A percentile compares a stretch with the other conserved stretches of the same genome.
Conservation (phyloP, 2,113 vertebrate genomes). For the Proterorhinus semilunaris region DNA sequence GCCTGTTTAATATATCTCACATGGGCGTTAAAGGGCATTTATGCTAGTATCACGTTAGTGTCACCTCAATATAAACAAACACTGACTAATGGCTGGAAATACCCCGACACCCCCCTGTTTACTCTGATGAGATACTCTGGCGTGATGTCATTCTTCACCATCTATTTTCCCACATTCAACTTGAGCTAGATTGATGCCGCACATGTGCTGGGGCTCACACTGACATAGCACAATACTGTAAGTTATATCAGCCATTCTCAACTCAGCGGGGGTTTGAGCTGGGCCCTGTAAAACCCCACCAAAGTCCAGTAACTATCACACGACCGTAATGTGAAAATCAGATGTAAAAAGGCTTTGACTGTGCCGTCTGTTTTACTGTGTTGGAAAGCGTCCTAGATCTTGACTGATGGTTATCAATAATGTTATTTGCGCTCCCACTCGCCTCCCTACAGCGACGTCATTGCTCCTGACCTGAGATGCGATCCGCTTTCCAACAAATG, state of each 20-base stretch:
- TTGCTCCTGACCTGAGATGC: slow-evolving; percentile 29
- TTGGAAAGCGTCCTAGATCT: slow-evolving; percentile 48
- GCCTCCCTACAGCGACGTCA: slow-evolving; percentile 22
- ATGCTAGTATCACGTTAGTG: slow-evolving; percentile 33
- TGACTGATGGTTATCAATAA: slow-evolving; percentile 34
- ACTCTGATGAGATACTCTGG: slow-evolving; percentile 64
- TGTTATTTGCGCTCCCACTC: slow-evolving; percentile 24
- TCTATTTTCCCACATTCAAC: slow-evolving; percentile 66
- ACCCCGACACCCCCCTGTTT: slow-evolving; percentile 59
- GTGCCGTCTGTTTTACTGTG: slow-evolving; percentile 28
- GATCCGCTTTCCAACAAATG: slow-evolving; percentile 24
- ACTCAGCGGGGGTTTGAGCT: slow-evolving; percentile 49
- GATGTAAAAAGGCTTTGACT: slow-evolving; percentile 40
- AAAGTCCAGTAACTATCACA: slow-evolving; percentile 36
- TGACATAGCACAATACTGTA: slow-evolving; percentile 52
- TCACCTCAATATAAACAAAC: slow-evolving; percentile 53
- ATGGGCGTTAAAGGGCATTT: slow-evolving; percentile 18
- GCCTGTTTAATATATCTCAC: slow-evolving; percentile 6
- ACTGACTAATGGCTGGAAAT: slow-evolving; percentile 62
- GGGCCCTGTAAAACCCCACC: slow-evolving; percentile 40
- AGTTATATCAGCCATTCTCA: slow-evolving; percentile 67
- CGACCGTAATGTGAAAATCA: slow-evolving; percentile 61
- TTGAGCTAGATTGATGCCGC: slow-evolving; percentile 65
- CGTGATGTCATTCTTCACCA: slow-evolving; percentile 65
- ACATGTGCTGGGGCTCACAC: slow-evolving; percentile 62